A percentile compares a stretch with the other conserved stretches of the same genome.
phyloP scores from a whole-genome alignment of 2,888 invertebrate species.

The Fissipunctia ypsillon region DNA sequence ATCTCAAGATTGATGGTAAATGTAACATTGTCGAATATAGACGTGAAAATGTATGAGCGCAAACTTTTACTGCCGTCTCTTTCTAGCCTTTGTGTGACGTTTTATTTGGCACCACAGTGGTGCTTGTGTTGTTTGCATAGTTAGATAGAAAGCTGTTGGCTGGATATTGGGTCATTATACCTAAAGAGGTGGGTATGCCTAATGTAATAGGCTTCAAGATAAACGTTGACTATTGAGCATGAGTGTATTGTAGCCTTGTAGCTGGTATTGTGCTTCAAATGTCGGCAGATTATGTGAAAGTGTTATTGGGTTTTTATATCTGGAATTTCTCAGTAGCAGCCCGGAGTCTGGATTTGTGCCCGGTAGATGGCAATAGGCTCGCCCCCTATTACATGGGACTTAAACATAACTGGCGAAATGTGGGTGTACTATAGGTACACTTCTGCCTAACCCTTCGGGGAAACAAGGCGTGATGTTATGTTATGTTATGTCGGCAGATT shows the following conservation, averaged over 20 bases:
- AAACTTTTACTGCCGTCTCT: constrained; percentile 76
- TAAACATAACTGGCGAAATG: too few species aligned
- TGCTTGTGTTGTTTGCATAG: constrained; percentile 63
- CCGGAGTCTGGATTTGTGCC: too few species aligned
- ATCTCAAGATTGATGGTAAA: constrained; percentile 28
- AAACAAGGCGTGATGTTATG: too few species aligned
- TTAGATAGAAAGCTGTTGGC: constrained; percentile 39
- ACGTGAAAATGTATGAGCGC: constrained; percentile 76
- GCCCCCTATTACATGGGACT: too few species aligned
- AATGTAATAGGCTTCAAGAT: not conserved
- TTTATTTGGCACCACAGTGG: constrained; percentile 68
- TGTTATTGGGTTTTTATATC: too few species aligned
- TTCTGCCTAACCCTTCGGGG: too few species aligned
- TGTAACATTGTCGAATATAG: constrained; percentile 67
- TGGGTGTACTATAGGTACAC: too few species aligned
- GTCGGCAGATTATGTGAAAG: too few species aligned
- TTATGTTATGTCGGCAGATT: not conserved
- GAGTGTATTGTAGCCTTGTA: not conserved
- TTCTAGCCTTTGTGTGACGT: constrained; percentile 74
- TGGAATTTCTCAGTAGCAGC: too few species aligned
- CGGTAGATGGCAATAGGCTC: too few species aligned
- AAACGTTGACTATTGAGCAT: not conserved
- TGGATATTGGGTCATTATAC: constrained; percentile 48
- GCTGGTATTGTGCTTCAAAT: not conserved
- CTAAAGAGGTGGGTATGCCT: constrained; percentile 15